Evolutionary conservation across 2,888 invertebrate genomes (phyloP), one percentile per base, ranked within the genome.

Genomic region (Cerceris ruficornis): DNA sequence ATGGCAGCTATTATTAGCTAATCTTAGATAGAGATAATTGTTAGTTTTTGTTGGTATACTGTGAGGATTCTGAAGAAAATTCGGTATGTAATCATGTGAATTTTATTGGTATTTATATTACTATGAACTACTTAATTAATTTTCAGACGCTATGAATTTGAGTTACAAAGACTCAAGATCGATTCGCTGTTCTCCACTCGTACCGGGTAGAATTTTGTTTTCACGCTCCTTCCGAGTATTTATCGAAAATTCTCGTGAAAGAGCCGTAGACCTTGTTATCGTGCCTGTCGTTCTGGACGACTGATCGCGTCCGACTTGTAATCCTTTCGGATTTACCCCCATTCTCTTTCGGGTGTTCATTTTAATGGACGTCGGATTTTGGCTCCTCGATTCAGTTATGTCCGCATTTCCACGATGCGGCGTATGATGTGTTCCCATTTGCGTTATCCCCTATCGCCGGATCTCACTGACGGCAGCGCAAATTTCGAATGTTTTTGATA

Each of bases 221-320:
- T 41, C 4, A 4, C n/a, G 9, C n/a, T 59, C n/a, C 13, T 59
- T 14, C 6, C 69, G 15, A n/a, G 65, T 55, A 28, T 28, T 39
- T 17, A 14, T 77, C 54, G 69, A 67, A 66, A 67, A 66, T 42
- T 62, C 59, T 7, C 42, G 70, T 65, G 66, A 70, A 69, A 69
- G 75, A 60, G 55, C 8, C 72, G 42, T 64, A 46, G 69, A 49
- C 46, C 66, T 75, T 61, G 76, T 76, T 79, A 79, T 79, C 77
- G 72, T 57, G 70, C 66, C 69, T 66, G 67, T 70, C 75, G 70
- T 75, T 78, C 68, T 61, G 66, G 49, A 75, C 62, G 66, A 64
- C 52, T 64, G 62, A 76, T 78, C 75, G 64, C 59, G 67, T 68
- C 46, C 70, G 64, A 66, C 71, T 65, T 69, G 69, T 76, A 76